Conservation (phyloP, 2,113 vertebrate genomes). For the Paracyprichromis sp. region DNA sequence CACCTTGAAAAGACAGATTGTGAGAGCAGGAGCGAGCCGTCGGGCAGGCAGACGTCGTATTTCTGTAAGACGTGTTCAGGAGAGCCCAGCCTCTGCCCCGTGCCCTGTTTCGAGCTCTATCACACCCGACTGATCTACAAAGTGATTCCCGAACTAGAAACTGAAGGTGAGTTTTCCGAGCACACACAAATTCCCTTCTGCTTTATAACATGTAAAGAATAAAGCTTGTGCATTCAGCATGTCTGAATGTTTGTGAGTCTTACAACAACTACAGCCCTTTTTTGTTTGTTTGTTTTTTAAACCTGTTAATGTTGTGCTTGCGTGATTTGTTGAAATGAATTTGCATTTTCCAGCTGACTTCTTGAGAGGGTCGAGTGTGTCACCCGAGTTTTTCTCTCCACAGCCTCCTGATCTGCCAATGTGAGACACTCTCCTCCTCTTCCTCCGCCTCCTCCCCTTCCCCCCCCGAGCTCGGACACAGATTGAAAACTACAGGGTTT, state of each 20-base stretch:
- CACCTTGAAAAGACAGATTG: not conserved
- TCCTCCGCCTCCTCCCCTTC: not conserved
- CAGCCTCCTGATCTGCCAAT: slow-evolving; percentile 40
- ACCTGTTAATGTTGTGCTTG: not conserved
- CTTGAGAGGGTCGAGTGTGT: slow-evolving; percentile 42
- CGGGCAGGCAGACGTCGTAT: not conserved
- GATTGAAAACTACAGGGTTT: not conserved
- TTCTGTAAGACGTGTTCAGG: slow-evolving; percentile 61
- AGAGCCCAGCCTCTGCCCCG: slow-evolving; percentile 59
- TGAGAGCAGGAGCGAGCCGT: not conserved
- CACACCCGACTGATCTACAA: slow-evolving; percentile 60
- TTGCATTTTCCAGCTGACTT: not conserved
- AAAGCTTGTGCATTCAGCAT: not conserved
- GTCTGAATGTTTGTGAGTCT: not conserved
- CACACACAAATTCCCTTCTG: not conserved
- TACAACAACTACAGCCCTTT: not conserved
- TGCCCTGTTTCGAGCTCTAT: slow-evolving; percentile 64
- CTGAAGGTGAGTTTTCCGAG: slow-evolving; percentile 20
- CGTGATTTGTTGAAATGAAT: not conserved
- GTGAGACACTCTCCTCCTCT: not conserved
- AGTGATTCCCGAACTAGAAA: slow-evolving; percentile 13
- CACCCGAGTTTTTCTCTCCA: slow-evolving; percentile 50
- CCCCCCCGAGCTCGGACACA: not conserved
- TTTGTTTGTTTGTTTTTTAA: not conserved
- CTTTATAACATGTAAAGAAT: not conserved